Base-by-base conservation (phyloP, 2,797 vertebrate genomes). In the Petrocephalus schoutedeni region DNA sequence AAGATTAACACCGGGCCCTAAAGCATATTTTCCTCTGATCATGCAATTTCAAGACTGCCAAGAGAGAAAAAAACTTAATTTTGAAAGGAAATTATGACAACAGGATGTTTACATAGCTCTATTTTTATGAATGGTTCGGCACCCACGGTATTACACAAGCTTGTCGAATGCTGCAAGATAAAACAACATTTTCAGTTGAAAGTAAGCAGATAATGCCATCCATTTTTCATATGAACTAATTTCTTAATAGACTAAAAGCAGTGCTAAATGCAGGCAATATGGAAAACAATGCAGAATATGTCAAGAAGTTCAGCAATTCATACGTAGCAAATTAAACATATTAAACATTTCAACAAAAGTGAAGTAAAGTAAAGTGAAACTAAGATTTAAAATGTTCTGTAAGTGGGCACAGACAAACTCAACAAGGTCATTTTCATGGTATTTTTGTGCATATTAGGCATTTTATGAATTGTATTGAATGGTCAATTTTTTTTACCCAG, bases 61-160 rank as follows among this genome's bases (percentile, higher is more conserved):
- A 36, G 21, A 12, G 8, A 57, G 51, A 87, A 19, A 54, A 61
- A 86, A 86, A 21, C 21, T 6, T 53, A 54, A 85, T 56, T 54
- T 56, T 32, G 19, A 86, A 54, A 36, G 87, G 87, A 85, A 88
- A 88, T 84, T 88, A 67, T 85, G 14, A 85, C 58, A 67, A 4
- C 21, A 64, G 80, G 41, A 67, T 67, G 45, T 85, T 88, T 67
- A 67, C 87, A 41, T 4, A 53, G 56, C 61, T 85, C 80, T 88
- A 84, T 85, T 88, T 88, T 84, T 85, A 61, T 67, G 80, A 53
- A 84, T 64, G 23, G 19, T 6, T 16, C 28, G 7, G 45, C 21
- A 59, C 7, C 8, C 5, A 51, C 28, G 0, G 84, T 86, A 45
- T 86, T 45, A n/a, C 21, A 86, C 53, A 86, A 86, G 28, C 23